phyloP scores from a whole-genome alignment of 2,888 invertebrate genomes.

The Fragum whitleyi region DNA sequence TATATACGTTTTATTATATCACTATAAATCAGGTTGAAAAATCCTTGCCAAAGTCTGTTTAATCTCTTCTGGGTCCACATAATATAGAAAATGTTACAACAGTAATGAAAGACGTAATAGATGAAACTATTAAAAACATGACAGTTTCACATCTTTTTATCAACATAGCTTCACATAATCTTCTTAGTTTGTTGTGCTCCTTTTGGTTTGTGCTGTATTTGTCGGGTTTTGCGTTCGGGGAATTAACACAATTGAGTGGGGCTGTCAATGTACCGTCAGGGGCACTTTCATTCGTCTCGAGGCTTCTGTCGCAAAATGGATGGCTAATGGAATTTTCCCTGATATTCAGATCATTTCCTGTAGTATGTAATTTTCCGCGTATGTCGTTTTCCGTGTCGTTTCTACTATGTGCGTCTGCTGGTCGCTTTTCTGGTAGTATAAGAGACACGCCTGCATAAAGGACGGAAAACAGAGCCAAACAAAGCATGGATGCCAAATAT shows the following conservation, averaged over 20 bases:
- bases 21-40: no score
- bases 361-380: no score
- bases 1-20: no score
- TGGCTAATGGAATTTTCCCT: no score
- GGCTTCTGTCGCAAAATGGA: no score
- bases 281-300: no score
- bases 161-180: not conserved
- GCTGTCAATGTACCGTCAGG: no score
- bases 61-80: not conserved
- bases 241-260: no score
- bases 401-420: not conserved
- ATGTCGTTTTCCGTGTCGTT: not conserved
- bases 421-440: not conserved
- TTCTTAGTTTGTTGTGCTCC: not conserved
- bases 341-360: no score
- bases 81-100: not conserved
- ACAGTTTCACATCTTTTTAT: not conserved
- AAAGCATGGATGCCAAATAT: not conserved
- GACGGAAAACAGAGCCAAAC: not conserved
- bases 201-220: no score
- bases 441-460: not conserved
- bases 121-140: not conserved
- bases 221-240: no score
- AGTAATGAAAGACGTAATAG: not conserved
- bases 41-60: no score